Evolutionary conservation across 2,113 vertebrate genomes (phyloP).

Genomic region (Petrocephalus microphthalmus): DNA sequence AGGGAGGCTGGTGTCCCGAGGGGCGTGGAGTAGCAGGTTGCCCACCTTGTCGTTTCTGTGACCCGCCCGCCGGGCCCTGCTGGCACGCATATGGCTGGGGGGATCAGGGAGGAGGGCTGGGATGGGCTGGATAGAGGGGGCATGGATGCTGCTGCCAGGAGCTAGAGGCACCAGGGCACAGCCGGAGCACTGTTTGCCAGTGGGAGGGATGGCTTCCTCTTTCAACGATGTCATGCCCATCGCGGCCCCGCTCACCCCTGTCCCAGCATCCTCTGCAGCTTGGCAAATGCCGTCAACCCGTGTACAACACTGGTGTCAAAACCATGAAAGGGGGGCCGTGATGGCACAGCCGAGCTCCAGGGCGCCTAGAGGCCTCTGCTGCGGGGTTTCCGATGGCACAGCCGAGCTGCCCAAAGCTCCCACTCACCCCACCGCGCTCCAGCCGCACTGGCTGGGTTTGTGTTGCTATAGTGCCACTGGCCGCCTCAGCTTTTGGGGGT

Average conservation of each 20-base stretch:
- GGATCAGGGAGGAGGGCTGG: not conserved
- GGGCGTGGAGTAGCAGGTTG: not conserved
- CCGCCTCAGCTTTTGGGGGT: not conserved
- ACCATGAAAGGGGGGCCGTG: too few species aligned
- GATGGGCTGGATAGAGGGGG: not conserved
- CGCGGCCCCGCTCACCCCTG: not conserved
- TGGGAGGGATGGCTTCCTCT: not conserved
- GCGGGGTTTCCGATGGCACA: not conserved
- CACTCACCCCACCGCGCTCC: too few species aligned
- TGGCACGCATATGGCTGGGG: not conserved
- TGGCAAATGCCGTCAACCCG: not conserved
- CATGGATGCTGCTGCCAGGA: not conserved
- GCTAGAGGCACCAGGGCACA: not conserved
- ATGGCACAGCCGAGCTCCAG: not conserved
- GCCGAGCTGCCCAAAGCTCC: not conserved
- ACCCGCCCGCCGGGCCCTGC: not conserved
- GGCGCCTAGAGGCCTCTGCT: not conserved
- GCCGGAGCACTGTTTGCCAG: not conserved
- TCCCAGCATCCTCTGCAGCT: not conserved
- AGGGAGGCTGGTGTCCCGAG: not conserved
- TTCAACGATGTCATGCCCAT: not conserved
- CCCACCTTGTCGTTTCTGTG: not conserved
- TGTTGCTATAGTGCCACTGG: not conserved
- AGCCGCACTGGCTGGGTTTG: not conserved
- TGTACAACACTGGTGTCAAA: not conserved